Evolutionary conservation across 2,888 invertebrate genomes (phyloP), one percentile per base, ranked within the genome.

Genomic region (Aphodius sticticus): DNA sequence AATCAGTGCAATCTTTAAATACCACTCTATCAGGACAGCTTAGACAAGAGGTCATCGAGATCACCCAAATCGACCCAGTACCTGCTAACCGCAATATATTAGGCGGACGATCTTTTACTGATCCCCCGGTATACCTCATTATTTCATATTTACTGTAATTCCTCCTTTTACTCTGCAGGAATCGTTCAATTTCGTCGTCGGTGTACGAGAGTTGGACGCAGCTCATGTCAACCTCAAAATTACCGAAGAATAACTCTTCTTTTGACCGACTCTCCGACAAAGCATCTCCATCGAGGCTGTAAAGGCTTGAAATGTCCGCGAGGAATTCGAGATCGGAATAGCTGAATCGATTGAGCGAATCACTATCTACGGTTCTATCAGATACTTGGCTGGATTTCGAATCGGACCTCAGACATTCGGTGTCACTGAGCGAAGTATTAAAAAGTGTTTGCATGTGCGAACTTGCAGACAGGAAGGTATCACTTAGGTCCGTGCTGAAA

Each of bases 161-260:
- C 12, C 6, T 53, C 53, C 12, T 53, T 9, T 53, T 53, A 53
- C 4, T 77, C 36, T 74, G 26, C n/a, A 35, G 6, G 70, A 77
- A 80, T 36, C 16, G 76, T 6, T 78, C 77, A 6, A 76, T 53
- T 76, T 78, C 53, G 6, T 76, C 70, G 6, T 70, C 69, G 6
- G 78, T 80, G 53, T 76, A 80, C 2, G 80, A 78, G 35, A 80
- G 70, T 5, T 78, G 76, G 14, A 78, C 80, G n/a, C 80, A 80
- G 4, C 70, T 76, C 15, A 78, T 74, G 35, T 78, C 70, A 16
- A 76, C 69, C 12, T 80, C 80, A 7, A 80, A 16, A n/a, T 74
- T 70, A 12, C 80, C 80, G 37, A 80, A 16, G 53, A 80, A 78
- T n/a, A 75, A 71, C 69, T 70, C 69, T 14, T 79, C 79, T 6